These are phyloP conservation scores for Epistrophella euchroma DNA, from an alignment of 2,888 invertebrate genomes.

Conservation along the genomic window DNA sequence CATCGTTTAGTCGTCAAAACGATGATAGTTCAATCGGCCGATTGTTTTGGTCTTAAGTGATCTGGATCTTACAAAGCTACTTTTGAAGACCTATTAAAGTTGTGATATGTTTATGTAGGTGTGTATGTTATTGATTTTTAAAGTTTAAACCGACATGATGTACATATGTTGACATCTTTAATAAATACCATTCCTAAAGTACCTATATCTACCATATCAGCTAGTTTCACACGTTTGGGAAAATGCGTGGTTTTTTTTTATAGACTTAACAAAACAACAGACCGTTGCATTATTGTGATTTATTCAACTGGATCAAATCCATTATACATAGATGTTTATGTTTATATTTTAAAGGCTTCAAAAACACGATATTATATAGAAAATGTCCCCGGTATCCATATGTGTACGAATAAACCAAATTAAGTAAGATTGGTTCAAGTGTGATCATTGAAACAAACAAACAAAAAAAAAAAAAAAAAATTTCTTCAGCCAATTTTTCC, in stretches of 20 bases:
- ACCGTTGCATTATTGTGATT: background rate
- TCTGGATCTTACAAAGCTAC: too few relatives aligned
- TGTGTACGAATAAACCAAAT: background rate
- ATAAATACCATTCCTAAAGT: too few relatives aligned
- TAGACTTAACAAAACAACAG: background rate
- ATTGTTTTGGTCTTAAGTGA: too few relatives aligned
- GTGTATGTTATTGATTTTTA: too few relatives aligned
- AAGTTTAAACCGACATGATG: too few relatives aligned
- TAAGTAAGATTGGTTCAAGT: constrained; percentile 18
- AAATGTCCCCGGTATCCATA: background rate
- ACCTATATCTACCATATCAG: too few relatives aligned
- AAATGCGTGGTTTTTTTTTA: background rate
- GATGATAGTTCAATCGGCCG: too few relatives aligned
- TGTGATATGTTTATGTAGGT: too few relatives aligned
- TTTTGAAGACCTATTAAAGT: too few relatives aligned
- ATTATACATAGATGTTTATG: background rate
- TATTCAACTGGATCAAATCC: background rate
- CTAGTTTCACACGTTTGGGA: too few relatives aligned
- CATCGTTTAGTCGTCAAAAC: too few relatives aligned
- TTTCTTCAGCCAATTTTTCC: background rate
- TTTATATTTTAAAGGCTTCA: background rate
- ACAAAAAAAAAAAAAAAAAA: constrained; percentile 5
- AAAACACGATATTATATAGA: background rate
- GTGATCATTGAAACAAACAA: background rate
- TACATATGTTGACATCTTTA: too few relatives aligned